Percentiles rank a stretch among this genome's conserved stretches.
Evolutionary conservation across 2,888 invertebrate species (phyloP).

Genomic region (Eurytoma adleriae): DNA sequence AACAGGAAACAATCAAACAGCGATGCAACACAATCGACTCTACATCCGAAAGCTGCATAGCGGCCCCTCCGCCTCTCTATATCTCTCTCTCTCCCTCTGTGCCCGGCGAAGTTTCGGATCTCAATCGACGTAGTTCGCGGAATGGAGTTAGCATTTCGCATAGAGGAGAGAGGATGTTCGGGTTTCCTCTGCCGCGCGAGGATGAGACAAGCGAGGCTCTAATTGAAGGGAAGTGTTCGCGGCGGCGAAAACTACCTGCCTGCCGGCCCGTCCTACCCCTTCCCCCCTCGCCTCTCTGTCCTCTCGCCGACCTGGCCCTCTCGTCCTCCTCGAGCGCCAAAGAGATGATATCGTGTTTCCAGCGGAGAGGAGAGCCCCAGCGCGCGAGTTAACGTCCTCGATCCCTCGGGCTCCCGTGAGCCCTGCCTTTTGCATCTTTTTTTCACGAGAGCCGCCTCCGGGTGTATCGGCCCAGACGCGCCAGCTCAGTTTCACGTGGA

Average conservation of each 20-base stretch:
- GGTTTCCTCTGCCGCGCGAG: slow-evolving; percentile 22
- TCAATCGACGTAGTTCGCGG: slow-evolving; percentile 26
- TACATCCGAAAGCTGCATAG: slow-evolving; percentile 11
- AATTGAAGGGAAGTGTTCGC: slow-evolving; percentile 59
- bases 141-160: slow-evolving; percentile 42
- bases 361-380: background rate
- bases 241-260: slow-evolving; percentile 44
- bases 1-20: slow-evolving; percentile 36
- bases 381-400: slow-evolving; percentile 6
- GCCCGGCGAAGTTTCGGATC: slow-evolving; percentile 32
- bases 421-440: no score
- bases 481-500: no score
- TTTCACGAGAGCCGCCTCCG: no score
- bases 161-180: background rate
- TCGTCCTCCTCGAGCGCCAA: slow-evolving; percentile 21
- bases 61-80: background rate
- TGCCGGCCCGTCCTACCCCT: background rate
- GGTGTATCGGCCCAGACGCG: no score
- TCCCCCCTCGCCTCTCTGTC: background rate
- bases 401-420: no score
- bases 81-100: slow-evolving; percentile 9
- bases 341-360: slow-evolving; percentile 52
- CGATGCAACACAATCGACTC: slow-evolving; percentile 40
- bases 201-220: slow-evolving; percentile 41
- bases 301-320: background rate